phyloP scores from a whole-genome alignment of 2,797 vertebrate genomes.

The Sebastes iracundus region DNA sequence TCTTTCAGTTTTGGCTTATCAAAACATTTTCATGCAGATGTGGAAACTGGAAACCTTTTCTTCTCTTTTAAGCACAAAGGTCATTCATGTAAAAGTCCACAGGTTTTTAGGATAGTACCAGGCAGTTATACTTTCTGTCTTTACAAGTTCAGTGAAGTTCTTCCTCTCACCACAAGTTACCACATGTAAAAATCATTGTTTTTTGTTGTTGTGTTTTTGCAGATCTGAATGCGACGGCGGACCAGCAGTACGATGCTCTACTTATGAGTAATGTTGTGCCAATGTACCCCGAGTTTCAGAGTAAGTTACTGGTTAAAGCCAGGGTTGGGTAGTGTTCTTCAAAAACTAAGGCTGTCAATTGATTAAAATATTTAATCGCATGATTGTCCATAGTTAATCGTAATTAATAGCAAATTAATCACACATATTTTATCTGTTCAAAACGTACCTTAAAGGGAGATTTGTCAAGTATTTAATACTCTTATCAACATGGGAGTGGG shows the following conservation, averaged over 20 bases:
- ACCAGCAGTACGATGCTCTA: conserved; percentile 86
- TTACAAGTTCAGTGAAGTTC: not conserved
- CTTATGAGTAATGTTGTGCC: conserved; percentile 89
- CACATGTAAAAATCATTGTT: not conserved
- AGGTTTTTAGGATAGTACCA: not conserved
- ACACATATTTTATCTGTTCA: too few relatives aligned
- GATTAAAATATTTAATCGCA: too few relatives aligned
- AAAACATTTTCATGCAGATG: not conserved
- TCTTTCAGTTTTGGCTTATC: not conserved
- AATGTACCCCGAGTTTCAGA: conserved; percentile 92
- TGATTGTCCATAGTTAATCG: too few relatives aligned
- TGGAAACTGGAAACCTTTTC: not conserved
- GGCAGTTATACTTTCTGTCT: not conserved
- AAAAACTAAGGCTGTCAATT: too few relatives aligned
- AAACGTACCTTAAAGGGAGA: too few relatives aligned
- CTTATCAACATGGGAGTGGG: too few relatives aligned
- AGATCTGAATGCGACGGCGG: conserved; percentile 70
- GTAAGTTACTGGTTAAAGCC: conserved; percentile 73
- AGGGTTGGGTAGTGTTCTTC: not conserved
- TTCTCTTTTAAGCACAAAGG: not conserved
- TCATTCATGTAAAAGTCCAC: not conserved
- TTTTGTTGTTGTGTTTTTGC: not conserved
- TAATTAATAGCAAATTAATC: too few relatives aligned
- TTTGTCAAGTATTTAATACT: too few relatives aligned
- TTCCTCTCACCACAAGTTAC: not conserved